Percentiles rank a stretch among this genome's conserved stretches.
Evolutionary conservation across 2,113 vertebrate species (phyloP).

Genomic region (Holacanthus passer): DNA sequence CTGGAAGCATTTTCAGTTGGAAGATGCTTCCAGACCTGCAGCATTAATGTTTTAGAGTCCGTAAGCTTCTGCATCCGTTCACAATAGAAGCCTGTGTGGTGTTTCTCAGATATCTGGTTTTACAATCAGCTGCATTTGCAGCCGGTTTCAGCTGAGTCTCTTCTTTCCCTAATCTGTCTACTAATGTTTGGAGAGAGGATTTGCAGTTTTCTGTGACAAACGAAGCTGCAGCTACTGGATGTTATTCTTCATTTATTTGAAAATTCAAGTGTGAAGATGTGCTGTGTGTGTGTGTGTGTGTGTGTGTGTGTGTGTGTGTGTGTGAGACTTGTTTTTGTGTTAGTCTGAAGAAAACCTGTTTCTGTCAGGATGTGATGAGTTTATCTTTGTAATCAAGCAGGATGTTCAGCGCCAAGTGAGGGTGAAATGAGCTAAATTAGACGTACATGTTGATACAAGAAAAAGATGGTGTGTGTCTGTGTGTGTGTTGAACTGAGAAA

Average conservation of each 20-base stretch:
- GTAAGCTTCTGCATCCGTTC: conserved; percentile 2
- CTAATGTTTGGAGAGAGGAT: neutral
- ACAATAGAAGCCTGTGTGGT: neutral
- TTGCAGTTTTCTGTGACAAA: neutral
- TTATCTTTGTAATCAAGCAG: neutral
- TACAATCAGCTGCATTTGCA: neutral
- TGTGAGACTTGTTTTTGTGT: neutral
- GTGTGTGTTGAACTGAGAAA: neutral
- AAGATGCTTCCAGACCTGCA: neutral
- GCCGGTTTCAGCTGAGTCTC: neutral
- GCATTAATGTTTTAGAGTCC: neutral
- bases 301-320: neutral
- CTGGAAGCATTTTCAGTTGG: neutral
- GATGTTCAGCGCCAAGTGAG: neutral
- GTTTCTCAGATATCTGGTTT: neutral
- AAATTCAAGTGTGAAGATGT: neutral
- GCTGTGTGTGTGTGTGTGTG: neutral
- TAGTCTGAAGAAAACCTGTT: neutral
- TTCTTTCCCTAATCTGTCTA: neutral
- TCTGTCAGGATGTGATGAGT: neutral
- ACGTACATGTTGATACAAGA: neutral
- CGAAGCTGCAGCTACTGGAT: neutral
- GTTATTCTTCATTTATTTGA: neutral
- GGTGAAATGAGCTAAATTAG: neutral
- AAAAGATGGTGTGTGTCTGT: neutral